Evolutionary conservation across 2,113 vertebrate genomes (phyloP).

Genomic region (Psophia crepitans): DNA sequence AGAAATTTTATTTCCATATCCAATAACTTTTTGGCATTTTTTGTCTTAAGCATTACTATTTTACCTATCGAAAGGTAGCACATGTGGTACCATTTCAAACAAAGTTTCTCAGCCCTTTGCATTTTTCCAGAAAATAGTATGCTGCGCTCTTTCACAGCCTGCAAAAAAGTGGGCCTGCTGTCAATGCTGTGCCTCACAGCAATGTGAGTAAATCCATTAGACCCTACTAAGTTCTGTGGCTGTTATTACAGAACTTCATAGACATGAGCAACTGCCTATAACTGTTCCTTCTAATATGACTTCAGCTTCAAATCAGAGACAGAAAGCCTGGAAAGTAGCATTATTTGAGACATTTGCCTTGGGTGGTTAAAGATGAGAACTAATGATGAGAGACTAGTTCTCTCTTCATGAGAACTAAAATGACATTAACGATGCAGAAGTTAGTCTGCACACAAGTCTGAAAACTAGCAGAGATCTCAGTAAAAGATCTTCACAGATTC

Average conservation of each 20-base stretch:
- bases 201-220: neutral
- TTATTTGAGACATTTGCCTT: neutral
- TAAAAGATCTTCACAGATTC: neutral
- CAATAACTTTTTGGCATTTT: neutral
- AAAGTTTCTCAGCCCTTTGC: neutral
- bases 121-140: neutral
- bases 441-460: neutral
- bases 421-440: accelerated
- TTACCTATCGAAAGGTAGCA: neutral
- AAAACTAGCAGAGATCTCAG: neutral
- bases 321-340: neutral
- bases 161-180: neutral
- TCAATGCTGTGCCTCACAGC: neutral
- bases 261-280: neutral
- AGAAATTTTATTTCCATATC: neutral
- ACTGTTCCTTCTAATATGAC: neutral
- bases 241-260: neutral
- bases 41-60: neutral
- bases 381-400: too few species aligned
- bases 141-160: neutral
- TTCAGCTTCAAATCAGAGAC: neutral
- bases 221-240: neutral
- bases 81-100: neutral
- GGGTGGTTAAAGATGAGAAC: neutral
- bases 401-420: neutral